These are phyloP conservation scores for Ennomos quercinarius DNA, from an alignment of 2,888 invertebrate genomes.

Conservation along the genomic window DNA sequence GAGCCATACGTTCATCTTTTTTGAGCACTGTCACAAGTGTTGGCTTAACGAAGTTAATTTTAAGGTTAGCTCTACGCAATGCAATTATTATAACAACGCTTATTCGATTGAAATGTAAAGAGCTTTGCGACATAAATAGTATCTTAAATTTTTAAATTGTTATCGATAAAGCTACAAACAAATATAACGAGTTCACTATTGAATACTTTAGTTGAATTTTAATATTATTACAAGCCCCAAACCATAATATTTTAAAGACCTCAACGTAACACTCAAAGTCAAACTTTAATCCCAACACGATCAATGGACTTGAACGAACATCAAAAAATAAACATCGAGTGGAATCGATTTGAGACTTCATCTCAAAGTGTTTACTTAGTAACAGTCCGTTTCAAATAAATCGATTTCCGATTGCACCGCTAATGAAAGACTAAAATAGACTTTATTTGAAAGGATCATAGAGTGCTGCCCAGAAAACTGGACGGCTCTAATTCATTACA, in stretches of 20 bases:
- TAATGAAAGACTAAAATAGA: slow-evolving; percentile 12
- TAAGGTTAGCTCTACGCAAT: too few species aligned
- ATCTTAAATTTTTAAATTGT: too few species aligned
- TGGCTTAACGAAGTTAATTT: slow-evolving; percentile 58
- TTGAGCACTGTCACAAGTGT: slow-evolving; percentile 40
- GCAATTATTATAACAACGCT: too few species aligned
- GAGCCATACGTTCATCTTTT: slow-evolving; percentile 36
- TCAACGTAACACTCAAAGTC: slow-evolving; percentile 69
- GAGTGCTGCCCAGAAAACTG: slow-evolving; percentile 16
- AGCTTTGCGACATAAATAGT: too few species aligned
- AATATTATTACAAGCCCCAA: slow-evolving; percentile 57
- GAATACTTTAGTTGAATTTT: slow-evolving; percentile 35
- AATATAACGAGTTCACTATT: slow-evolving; percentile 11
- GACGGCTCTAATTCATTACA: slow-evolving; percentile 26
- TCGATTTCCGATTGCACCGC: slow-evolving; percentile 62
- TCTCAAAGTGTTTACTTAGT: slow-evolving; percentile 80
- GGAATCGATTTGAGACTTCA: slow-evolving; percentile 76
- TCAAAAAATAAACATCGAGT: slow-evolving; percentile 78
- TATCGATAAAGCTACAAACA: too few species aligned
- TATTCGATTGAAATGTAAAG: too few species aligned
- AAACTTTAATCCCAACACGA: slow-evolving; percentile 58
- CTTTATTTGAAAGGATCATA: slow-evolving; percentile 23
- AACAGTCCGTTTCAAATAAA: slow-evolving; percentile 79
- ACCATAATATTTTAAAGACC: slow-evolving; percentile 56
- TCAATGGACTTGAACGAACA: slow-evolving; percentile 69